These are phyloP conservation scores for Rattus norvegicus DNA, from an alignment of 2,113 vertebrate species.

Conservation along the genomic window GRCr8 NC_086023.1:73289001-73289500, in stretches of 20 bases:
- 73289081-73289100: not conserved
- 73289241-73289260: not conserved
- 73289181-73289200: not conserved
- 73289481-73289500: conserved; percentile 79
- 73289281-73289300: conserved; percentile 23
- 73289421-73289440: conserved; percentile 90
- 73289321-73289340: conserved; percentile 39
- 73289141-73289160: not conserved
- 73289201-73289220: not conserved
- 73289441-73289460: conserved; percentile 85
- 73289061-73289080: conserved; percentile 19
- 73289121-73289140: not conserved
- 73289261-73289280: not conserved
- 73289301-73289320: not conserved
- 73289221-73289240: conserved; percentile 11
- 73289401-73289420: conserved; percentile 87
- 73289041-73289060: conserved; percentile 18
- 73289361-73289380: conserved; percentile 62
- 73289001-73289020: conserved; percentile 23
- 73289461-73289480: conserved; percentile 87
- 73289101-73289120: not conserved
- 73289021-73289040: conserved; percentile 34
- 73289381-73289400: conserved; percentile 90
- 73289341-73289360: conserved; percentile 25
- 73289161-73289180: not conserved